Evolutionary conservation across 2,113 vertebrate genomes (phyloP), one percentile per base, ranked within the genome.

Genomic region (Ancistrus triradiatus): DNA sequence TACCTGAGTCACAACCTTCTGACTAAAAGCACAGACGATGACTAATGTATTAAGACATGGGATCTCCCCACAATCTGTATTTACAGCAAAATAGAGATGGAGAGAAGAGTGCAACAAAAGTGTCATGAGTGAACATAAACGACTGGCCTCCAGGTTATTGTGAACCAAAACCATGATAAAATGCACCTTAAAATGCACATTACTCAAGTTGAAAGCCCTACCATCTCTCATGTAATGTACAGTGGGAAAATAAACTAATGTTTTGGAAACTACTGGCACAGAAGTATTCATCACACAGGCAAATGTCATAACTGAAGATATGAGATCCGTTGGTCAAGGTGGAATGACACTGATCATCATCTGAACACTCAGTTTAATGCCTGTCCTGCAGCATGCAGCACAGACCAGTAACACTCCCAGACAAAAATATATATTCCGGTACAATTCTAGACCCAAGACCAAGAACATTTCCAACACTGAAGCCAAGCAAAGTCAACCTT

Each of bases 131-230:
- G 70, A n/a, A 70, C 61, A 64, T 63, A 62, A 35, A 59, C 33
- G 60, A 67, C 9, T 22, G 38, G 24, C 13, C n/a, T 40, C 59
- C 1, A 18, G 72, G 67, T 77, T 70, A 69, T 43, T 33, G 15
- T 43, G 59, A 64, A 51, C 68, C 70, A 50, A 72, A 22, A 62
- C 55, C 19, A 59, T 65, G 61, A 79, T 72, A 68, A 46, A 66
- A 66, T 52, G 50, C 63, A 51, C 35, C 6, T 48, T 22, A n/a
- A 27, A 46, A 15, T 74, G 33, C 79, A 80, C 42, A 82, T 80
- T 70, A 78, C 66, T 68, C 60, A 61, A 44, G 68, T 73, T 83
- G 69, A 84, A 84, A 80, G 74, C 72, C 65, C 57, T 56, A 58
- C 76, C 70, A 68, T 84, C 28, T 73, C 64, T 42, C 60, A 47